Evolutionary conservation across 2,113 vertebrate genomes (phyloP), one percentile per base, ranked within the genome.

Genomic region (Pica pica): DNA sequence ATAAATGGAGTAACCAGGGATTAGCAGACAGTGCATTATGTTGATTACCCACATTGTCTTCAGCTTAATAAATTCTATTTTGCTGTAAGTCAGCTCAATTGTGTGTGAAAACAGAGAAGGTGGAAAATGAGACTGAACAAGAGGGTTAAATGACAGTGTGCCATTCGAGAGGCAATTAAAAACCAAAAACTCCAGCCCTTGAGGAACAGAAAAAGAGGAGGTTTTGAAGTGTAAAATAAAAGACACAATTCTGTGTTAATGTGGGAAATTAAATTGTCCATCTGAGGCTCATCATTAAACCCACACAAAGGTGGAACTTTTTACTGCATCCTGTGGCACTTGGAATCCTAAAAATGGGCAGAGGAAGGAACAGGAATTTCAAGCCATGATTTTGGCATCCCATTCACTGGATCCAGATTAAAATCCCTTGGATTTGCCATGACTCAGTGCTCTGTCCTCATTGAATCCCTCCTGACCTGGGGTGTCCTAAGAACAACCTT

Each of bases 21-120:
- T 95, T 93, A 97, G 94, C 88, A 97, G 95, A 87, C 94, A 94
- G 91, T 94, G 91, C 91, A 68, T 95, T 94, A 95, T 95, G 94
- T 90, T 96, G 96, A 96, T 96, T 97, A 78, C 80, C 57, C 80
- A 41, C 94, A 94, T 92, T 96, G 95, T 95, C 94, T 94, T 83
- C 76, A 49, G 91, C 65, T 92, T 95, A 95, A 94, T 96, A 96
- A 93, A 92, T 94, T 96, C 93, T 86, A 2, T 83, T 91, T 93
- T 91, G 83, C 93, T 94, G 13, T 91, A 89, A 97, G 80, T 87
- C 86, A 56, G 89, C 79, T 94, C 86, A 96, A 92, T 94, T 96
- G 86, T 41, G 89, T 95, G 94, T 96, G 95, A 91, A 95, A 95
- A 94, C 30, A 84, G 93, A 82, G 89, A 89, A 92, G 83, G 80